Evolutionary conservation across 2,797 vertebrate genomes (phyloP).

Genomic region (Catamblyrhynchus diadema): DNA sequence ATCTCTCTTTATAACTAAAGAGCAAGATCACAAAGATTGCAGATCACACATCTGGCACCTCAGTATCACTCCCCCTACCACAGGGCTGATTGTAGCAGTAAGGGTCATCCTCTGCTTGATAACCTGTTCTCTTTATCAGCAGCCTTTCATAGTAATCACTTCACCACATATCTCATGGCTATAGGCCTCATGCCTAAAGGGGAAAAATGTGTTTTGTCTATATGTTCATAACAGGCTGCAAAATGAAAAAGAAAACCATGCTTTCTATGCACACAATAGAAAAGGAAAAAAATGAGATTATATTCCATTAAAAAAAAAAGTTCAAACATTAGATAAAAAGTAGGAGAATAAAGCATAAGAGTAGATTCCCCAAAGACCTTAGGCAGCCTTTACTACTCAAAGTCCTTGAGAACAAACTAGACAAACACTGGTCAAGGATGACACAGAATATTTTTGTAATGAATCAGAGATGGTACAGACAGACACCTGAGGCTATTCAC

Average conservation of each 20-base stretch:
- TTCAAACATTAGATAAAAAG: neutral
- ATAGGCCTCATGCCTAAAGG: neutral
- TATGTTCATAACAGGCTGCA: neutral
- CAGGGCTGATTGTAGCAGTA: neutral
- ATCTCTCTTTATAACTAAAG: neutral
- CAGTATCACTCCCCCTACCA: neutral
- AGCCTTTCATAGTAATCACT: neutral
- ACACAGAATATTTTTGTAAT: neutral
- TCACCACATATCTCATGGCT: neutral
- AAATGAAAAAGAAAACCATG: neutral
- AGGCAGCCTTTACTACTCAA: too few relatives aligned
- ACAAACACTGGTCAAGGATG: neutral
- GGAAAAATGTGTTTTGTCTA: neutral
- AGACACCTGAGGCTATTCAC: neutral
- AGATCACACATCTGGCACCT: neutral
- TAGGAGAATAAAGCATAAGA: neutral
- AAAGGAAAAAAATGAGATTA: neutral
- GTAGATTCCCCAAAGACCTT: too few relatives aligned
- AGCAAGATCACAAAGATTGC: neutral
- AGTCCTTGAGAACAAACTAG: neutral
- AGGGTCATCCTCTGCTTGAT: neutral
- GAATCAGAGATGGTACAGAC: neutral
- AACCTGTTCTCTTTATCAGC: neutral
- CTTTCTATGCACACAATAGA: neutral
- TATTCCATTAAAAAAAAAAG: neutral